phyloP scores from a whole-genome alignment of 1,140 invertebrate genomes.

The Pogonognathellus flavescens region DNA sequence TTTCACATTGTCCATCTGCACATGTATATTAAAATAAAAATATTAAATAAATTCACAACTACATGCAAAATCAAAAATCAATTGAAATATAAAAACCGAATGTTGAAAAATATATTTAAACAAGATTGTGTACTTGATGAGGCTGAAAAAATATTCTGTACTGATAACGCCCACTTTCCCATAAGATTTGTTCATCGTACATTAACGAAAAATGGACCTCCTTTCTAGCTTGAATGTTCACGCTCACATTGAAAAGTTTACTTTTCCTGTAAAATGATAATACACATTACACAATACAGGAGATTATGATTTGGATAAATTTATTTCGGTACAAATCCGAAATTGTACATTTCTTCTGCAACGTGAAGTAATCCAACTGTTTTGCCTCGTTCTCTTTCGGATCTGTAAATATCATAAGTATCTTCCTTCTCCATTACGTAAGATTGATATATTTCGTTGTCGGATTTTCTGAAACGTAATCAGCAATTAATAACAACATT shows the following conservation, averaged over 20 bases:
- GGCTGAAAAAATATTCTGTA: constrained; percentile 76
- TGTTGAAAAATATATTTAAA: not conserved
- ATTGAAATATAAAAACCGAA: no score
- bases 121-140: not conserved
- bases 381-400: constrained; percentile 74
- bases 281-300: no score
- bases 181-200: constrained; percentile 76
- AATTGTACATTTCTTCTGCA: constrained; percentile 37
- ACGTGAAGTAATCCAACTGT: constrained; percentile 72
- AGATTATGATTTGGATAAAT: not conserved
- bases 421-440: constrained; percentile 76
- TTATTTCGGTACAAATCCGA: not conserved
- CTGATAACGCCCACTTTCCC: constrained; percentile 75
- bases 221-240: constrained; percentile 68
- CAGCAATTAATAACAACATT: not conserved
- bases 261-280: not conserved
- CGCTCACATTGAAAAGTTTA: not conserved
- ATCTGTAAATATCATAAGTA: constrained; percentile 76
- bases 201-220: constrained; percentile 76
- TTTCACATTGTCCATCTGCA: constrained; percentile 35
- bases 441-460: constrained; percentile 72
- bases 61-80: no score
- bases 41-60: not conserved
- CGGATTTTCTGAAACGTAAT: constrained; percentile 70
- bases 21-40: not conserved